Evolutionary conservation across 1,140 invertebrate species (phyloP), one percentile per base, ranked within the genome.

Genomic region (Cepaea nemoralis): DNA sequence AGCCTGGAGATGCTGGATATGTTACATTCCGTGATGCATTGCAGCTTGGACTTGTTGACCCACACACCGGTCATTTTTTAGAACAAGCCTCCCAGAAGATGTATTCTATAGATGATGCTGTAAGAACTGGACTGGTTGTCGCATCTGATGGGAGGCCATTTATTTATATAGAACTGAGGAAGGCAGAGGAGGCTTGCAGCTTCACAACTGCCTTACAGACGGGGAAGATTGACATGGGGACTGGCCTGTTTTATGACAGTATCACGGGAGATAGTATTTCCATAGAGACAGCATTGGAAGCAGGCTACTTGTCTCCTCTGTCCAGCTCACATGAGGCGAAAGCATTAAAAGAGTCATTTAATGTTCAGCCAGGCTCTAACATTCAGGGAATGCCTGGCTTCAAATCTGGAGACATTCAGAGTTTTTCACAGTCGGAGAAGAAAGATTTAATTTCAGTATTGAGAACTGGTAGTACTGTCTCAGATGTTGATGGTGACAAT

Each of bases 41-140:
- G 48, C 93, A 93, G 76, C 93, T 93, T 87, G 96, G 96, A 83
- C 93, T 96, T 59, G 95, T 98, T 83, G 95, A 98, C 87, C 91
- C 94, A 0, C 93, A 94, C 84, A 93, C 93, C 31, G 94, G 96
- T 87, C 94, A 94, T 22, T 97, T 96, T 90, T 95, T 92, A 71
- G 95, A 97, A 91, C 95, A 95, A 22, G 94, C 93, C 77, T 95
- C 94, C 40, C 94, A 94, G 48, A 93, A 94, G 86, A 92, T 94
- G 6, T 94, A 96, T 86, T 94, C 94, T 19, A 92, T 96, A 31
- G 93, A 94, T 88, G 93, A 96, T 89, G 96, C 95, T 35, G 86
- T 97, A 12, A 92, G 95, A 69, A 94, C 93, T 85, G 94, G 95
- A 80, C 88, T 96, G 89, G 93, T 98, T 82, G 95, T 97, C 91